phyloP scores from a whole-genome alignment of 2,797 vertebrate species.

The Chaenodraco wilsoni region DNA sequence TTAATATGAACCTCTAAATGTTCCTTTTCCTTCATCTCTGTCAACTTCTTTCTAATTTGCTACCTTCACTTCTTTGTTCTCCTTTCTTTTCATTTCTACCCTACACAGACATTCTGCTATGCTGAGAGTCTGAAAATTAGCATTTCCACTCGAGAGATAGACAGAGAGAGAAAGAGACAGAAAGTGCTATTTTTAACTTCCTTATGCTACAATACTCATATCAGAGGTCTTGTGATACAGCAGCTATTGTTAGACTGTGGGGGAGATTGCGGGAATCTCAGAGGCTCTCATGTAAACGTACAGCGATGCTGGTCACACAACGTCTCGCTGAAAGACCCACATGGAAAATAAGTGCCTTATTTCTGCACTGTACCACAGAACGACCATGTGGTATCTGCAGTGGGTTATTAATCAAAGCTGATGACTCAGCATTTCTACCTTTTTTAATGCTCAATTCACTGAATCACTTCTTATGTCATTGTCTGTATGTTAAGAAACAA shows the following conservation, averaged over 20 bases:
- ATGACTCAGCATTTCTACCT: slow-evolving; percentile 21
- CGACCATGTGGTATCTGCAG: not conserved
- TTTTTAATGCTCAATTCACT: slow-evolving; percentile 20
- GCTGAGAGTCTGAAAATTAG: slow-evolving; percentile 13
- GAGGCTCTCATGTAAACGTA: slow-evolving; percentile 27
- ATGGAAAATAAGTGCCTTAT: not conserved
- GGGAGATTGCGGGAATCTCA: slow-evolving; percentile 40
- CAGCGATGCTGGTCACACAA: not conserved
- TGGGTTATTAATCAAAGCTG: slow-evolving; percentile 1
- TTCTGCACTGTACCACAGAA: not conserved
- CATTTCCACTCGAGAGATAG: slow-evolving; percentile 16
- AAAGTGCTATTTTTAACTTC: slow-evolving; percentile 64
- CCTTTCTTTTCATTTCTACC: not conserved
- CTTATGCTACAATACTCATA: slow-evolving; percentile 52
- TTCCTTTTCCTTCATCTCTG: too few relatives aligned
- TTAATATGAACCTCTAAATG: not conserved
- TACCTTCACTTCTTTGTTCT: not conserved
- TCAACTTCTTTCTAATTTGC: not conserved
- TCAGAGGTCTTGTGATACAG: slow-evolving; percentile 58
- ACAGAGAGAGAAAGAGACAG: slow-evolving; percentile 17
- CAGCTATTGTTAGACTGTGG: slow-evolving; percentile 60
- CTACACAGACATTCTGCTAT: slow-evolving; percentile 1
- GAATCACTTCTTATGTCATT: not conserved
- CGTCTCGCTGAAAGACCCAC: not conserved
- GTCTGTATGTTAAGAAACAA: too few relatives aligned